Evolutionary conservation across 2,888 invertebrate genomes (phyloP).

Genomic region (Temnothorax unifasciatus): DNA sequence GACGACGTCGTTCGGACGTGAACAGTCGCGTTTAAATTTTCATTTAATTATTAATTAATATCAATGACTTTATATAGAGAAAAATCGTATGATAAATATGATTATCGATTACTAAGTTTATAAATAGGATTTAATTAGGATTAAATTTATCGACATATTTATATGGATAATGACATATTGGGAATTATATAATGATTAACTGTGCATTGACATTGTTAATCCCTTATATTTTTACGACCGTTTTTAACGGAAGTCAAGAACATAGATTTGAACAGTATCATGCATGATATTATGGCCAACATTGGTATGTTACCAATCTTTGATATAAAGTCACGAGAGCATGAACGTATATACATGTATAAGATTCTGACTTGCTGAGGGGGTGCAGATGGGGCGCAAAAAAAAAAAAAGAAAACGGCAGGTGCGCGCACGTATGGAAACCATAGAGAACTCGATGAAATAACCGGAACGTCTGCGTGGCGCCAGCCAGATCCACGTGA

Average conservation of each 20-base stretch:
- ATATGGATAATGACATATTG: neutral
- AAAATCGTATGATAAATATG: neutral
- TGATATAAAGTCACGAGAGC: constrained; percentile 8
- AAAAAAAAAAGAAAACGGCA: constrained; percentile 15
- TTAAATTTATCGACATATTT: neutral
- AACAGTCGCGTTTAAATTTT: neutral
- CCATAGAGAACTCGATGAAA: constrained; percentile 66
- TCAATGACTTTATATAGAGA: neutral
- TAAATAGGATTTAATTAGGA: neutral
- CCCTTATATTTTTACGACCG: neutral
- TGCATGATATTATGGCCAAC: neutral
- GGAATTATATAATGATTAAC: neutral
- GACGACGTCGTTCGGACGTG: neutral
- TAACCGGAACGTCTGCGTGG: constrained; percentile 72
- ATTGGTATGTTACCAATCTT: neutral
- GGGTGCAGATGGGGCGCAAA: neutral
- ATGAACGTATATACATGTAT: neutral
- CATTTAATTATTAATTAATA: neutral
- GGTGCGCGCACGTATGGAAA: constrained; percentile 34
- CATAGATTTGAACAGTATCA: neutral
- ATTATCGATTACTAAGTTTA: neutral
- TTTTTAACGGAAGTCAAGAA: neutral
- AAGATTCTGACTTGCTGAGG: constrained; percentile 19
- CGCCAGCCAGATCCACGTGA: constrained; percentile 74
- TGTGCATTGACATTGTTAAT: constrained; percentile 6